A percentile compares a stretch with the other conserved stretches of the same genome.
Conservation (phyloP, 2,797 vertebrate genomes). For the Remorina albescens region DNA sequence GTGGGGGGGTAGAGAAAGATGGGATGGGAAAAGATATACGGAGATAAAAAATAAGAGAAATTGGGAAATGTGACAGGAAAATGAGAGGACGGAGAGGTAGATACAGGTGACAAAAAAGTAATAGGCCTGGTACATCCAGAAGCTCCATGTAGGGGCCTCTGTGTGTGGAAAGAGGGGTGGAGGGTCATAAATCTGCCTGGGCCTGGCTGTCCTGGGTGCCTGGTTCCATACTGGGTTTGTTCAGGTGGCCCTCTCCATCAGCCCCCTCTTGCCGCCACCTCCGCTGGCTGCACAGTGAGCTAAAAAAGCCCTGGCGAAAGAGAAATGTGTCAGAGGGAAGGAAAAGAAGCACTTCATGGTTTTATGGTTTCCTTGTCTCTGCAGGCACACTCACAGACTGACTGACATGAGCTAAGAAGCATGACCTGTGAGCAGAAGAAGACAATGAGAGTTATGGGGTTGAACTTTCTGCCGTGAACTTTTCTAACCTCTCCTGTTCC, state of each 20-base stretch:
- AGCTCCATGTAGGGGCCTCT: slow-evolving; percentile 71
- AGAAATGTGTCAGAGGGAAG: slow-evolving; percentile 66
- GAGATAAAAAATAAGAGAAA: slow-evolving; percentile 40
- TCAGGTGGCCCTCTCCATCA: slow-evolving; percentile 85
- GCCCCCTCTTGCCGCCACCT: slow-evolving; percentile 40
- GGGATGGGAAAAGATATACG: slow-evolving; percentile 39
- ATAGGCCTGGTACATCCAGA: slow-evolving; percentile 66
- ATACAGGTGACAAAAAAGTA: slow-evolving; percentile 70
- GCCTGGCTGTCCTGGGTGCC: slow-evolving; percentile 55
- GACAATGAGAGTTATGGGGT: slow-evolving; percentile 62
- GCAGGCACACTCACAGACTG: slow-evolving; percentile 59
- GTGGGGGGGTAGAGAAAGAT: slow-evolving; percentile 34
- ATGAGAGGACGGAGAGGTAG: slow-evolving; percentile 49
- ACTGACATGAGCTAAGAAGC: slow-evolving; percentile 63
- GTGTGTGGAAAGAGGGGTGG: slow-evolving; percentile 69
- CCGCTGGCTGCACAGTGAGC: slow-evolving; percentile 57
- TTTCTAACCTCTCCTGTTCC: slow-evolving; percentile 46
- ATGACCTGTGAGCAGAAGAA: slow-evolving; percentile 50
- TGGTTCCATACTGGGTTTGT: slow-evolving; percentile 80
- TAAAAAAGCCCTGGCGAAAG: slow-evolving; percentile 57
- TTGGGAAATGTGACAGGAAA: slow-evolving; percentile 50
- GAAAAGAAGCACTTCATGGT: slow-evolving; percentile 67
- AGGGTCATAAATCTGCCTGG: slow-evolving; percentile 81
- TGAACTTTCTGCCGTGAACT: slow-evolving; percentile 49
- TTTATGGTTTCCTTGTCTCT: slow-evolving; percentile 77